These are phyloP conservation scores for Rhopalosiphum padi DNA, from an alignment of 1,140 invertebrate genomes.

Conservation along the genomic window DNA sequence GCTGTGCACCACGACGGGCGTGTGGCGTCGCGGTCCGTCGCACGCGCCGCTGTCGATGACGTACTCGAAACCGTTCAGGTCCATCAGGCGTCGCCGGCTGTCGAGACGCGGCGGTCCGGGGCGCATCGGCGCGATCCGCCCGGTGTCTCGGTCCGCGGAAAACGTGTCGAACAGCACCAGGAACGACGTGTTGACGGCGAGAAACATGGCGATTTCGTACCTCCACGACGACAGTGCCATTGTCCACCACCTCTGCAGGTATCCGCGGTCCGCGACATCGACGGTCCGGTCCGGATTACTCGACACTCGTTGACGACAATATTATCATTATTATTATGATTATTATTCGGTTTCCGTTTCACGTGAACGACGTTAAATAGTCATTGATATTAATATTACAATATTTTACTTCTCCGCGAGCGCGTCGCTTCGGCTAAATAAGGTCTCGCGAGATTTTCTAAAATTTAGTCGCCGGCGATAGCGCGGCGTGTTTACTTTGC, in stretches of 20 bases:
- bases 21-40: not conserved
- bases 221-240: not conserved
- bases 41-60: not conserved
- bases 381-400: too few relatives aligned
- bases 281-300: too few relatives aligned
- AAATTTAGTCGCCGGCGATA: not conserved
- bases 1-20: conserved; percentile 34
- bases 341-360: not conserved
- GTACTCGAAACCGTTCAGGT: not conserved
- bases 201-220: not conserved
- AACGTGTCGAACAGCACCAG: not conserved
- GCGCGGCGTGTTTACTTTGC: not conserved
- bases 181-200: not conserved
- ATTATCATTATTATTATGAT: not conserved
- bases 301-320: not conserved
- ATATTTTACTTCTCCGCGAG: not conserved
- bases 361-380: not conserved
- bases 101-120: not conserved
- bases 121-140: not conserved
- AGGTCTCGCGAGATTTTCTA: not conserved
- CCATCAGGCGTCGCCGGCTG: not conserved
- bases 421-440: not conserved
- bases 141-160: not conserved
- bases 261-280: not conserved
- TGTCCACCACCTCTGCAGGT: not conserved